Base-by-base conservation (phyloP, 1,140 invertebrate genomes). In the Nixonia krombeini region DNA sequence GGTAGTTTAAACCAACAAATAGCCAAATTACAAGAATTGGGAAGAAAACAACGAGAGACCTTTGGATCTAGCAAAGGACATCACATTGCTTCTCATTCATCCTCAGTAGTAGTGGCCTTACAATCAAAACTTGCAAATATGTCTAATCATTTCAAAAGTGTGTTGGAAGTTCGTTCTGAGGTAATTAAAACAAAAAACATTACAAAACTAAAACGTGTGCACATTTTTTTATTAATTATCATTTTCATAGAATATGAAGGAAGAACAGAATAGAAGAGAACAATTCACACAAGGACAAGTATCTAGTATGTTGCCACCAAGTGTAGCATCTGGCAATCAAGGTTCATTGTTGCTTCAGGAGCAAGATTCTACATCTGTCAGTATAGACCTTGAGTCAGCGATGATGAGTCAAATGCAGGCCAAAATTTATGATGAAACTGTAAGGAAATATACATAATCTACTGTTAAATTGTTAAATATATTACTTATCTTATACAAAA, bases 41-140 rank as follows among this genome's bases (percentile, higher is more conserved):
- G 92, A 4, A 90, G 89, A 80, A 87, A 88, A 37, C 91, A 93
- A 61, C 86, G 88, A 68, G 86, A 89, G 41, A 80, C 69, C 41
- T 78, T 72, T 58, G 78, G 80, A 55, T 86, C 74, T 41, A 82
- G 85, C 3, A 90, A 89, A 82, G 91, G 91, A 33, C 89, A 90
- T 74, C 95, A 97, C 82, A 89, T 97, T 81, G 91, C 96, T 70
- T 96, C 94, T 66, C 97, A 99, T 90, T 97, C 96, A 33, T 96
- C 95, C 28, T 96, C 95, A 76, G 95, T 99, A 46, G 97, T 98
- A 1, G 88, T 98, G 63, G 91, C 94, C 6, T 84, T 98, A 41
- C 97, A 99, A 86, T 97, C 96, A 5, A 96, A 98, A 83, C 85
- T 99, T 64, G 97, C 96, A 15, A 92, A 91, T 62, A 98, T 99